Conservation (phyloP, 2,797 vertebrate genomes). For the Anolis apletophallus region DNA sequence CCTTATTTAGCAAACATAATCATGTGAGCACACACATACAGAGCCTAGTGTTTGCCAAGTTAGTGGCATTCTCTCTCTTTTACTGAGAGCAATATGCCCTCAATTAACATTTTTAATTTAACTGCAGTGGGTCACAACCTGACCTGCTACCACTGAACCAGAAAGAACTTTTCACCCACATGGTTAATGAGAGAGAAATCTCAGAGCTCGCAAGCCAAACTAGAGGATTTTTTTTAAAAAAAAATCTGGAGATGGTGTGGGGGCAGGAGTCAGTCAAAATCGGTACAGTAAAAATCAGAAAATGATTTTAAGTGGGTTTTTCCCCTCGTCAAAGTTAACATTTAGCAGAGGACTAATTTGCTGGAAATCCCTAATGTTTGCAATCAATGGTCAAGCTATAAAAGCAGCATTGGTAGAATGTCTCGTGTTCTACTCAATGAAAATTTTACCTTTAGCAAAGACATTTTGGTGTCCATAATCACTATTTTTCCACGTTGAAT, state of each 20-base stretch:
- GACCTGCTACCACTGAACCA: conserved; percentile 18
- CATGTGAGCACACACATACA: too few species aligned
- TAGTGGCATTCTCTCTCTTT: conserved; percentile 29
- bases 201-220: conserved; percentile 3
- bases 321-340: background rate
- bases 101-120: conserved; percentile 45
- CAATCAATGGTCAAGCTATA: background rate
- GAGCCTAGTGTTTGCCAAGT: background rate
- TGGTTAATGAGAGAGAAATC: conserved; percentile 44
- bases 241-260: background rate
- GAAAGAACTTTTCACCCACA: conserved; percentile 16
- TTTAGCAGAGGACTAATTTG: background rate
- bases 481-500: background rate
- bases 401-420: background rate
- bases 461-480: background rate
- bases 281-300: background rate
- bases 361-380: background rate
- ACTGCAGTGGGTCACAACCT: conserved; percentile 14
- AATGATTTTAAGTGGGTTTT: background rate
- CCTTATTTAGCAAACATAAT: conserved; percentile 1
- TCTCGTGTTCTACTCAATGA: background rate
- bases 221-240: background rate
- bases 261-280: background rate
- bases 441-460: background rate
- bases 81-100: conserved; percentile 26